Evolutionary conservation across 2,888 invertebrate genomes (phyloP).

Genomic region (Encarsia formosa): DNA sequence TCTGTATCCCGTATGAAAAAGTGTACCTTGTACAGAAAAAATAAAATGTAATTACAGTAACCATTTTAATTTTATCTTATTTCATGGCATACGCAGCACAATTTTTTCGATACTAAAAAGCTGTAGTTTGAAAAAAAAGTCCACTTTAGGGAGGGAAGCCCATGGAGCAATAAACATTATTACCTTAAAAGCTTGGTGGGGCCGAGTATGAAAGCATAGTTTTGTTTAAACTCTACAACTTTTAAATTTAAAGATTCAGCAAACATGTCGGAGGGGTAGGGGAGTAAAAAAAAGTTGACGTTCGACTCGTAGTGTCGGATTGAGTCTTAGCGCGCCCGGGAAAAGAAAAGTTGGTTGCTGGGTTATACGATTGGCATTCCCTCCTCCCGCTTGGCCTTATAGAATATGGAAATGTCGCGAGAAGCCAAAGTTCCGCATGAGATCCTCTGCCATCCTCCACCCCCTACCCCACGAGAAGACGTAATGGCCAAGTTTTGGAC

Average conservation of each 20-base stretch:
- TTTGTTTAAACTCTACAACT: background rate
- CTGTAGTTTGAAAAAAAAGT: too few relatives aligned
- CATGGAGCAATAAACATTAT: too few relatives aligned
- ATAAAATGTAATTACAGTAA: too few relatives aligned
- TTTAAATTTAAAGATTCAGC: constrained; percentile 1
- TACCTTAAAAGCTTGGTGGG: background rate
- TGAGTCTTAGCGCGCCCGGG: constrained; percentile 2
- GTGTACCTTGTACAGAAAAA: too few relatives aligned
- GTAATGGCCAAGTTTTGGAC: constrained; percentile 46
- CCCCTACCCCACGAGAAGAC: too few relatives aligned
- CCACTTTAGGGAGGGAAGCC: too few relatives aligned
- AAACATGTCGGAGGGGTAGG: background rate
- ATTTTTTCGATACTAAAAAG: too few relatives aligned
- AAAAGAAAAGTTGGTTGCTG: constrained; percentile 13
- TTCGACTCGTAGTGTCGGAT: constrained; percentile 8
- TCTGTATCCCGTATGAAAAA: too few relatives aligned
- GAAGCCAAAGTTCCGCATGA: constrained; percentile 35
- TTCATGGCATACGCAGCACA: too few relatives aligned
- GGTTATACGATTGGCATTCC: constrained; percentile 8
- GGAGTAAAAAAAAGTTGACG: constrained; percentile 6
- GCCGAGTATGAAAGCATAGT: background rate
- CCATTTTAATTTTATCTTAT: too few relatives aligned
- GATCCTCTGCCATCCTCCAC: constrained; percentile 38
- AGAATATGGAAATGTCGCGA: constrained; percentile 35
- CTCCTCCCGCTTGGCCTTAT: constrained; percentile 26